Evolutionary conservation across 23 tunicate genomes (phyloP).

Genomic region (Trididemnum miniatum): DNA sequence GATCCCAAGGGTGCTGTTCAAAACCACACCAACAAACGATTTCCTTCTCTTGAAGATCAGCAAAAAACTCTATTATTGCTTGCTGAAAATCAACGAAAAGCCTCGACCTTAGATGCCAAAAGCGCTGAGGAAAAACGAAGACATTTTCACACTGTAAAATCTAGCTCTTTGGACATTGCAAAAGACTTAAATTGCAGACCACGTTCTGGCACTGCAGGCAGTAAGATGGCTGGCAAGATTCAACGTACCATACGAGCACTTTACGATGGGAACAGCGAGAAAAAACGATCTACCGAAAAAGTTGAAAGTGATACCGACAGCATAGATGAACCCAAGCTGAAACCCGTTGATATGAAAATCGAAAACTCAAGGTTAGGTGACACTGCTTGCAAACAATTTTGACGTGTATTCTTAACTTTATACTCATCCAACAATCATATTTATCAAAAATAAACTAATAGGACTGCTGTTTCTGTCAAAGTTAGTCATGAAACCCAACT

Average conservation of each 20-base stretch:
- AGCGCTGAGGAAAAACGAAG: not conserved
- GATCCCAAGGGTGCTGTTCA: not conserved
- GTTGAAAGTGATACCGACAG: not conserved
- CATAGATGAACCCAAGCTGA: not conserved
- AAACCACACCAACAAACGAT: not conserved
- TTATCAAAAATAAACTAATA: too few species aligned
- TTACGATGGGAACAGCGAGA: slow-evolving; percentile 48
- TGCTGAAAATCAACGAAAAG: not conserved
- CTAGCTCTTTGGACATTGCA: not conserved
- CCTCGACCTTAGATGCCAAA: not conserved
- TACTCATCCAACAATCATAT: too few species aligned
- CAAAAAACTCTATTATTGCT: not conserved
- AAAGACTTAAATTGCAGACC: slow-evolving; percentile 15
- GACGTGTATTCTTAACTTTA: too few species aligned
- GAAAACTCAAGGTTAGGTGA: not conserved
- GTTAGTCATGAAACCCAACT: too few species aligned
- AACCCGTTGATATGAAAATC: not conserved
- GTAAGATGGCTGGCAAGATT: slow-evolving; percentile 87
- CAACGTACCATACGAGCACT: slow-evolving; percentile 80
- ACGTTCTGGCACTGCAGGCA: not conserved
- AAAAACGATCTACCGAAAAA: not conserved
- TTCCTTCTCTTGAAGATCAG: not conserved
- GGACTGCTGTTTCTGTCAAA: too few species aligned
- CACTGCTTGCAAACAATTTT: too few species aligned
- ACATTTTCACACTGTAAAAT: not conserved